Percentiles rank a stretch among this genome's conserved stretches.
These are phyloP conservation scores for Plotosus lineatus DNA, from an alignment of 2,113 vertebrate species.

Conservation along the genomic window DNA sequence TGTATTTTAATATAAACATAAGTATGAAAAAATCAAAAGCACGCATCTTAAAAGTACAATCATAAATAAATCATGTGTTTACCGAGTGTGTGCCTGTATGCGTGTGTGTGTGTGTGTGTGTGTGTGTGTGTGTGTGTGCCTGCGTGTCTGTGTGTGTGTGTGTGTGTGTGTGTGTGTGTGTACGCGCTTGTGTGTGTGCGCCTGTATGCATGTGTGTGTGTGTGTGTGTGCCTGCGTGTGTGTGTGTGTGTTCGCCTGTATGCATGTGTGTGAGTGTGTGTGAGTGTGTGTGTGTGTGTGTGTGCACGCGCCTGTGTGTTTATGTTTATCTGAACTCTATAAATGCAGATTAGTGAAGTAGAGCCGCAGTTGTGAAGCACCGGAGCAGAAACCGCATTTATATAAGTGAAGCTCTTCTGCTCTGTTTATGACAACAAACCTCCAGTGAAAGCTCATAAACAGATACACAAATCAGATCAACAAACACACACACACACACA, in stretches of 20 bases:
- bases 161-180: too few species aligned
- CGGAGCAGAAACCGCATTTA: not conserved
- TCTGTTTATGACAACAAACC: constrained; percentile 31
- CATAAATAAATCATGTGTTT: not conserved
- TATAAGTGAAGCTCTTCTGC: not conserved
- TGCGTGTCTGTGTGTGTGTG: too few species aligned
- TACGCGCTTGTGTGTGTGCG: too few species aligned
- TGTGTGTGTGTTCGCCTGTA: too few species aligned
- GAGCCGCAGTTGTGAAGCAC: not conserved
- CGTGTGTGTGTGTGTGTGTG: too few species aligned
- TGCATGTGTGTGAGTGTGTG: too few species aligned
- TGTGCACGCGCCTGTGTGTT: not conserved
- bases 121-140: too few species aligned
- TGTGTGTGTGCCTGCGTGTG: too few species aligned
- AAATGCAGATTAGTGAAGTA: not conserved
- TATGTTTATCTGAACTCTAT: not conserved
- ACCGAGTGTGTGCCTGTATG: too few species aligned
- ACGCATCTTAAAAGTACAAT: not conserved
- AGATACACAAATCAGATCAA: constrained; percentile 46
- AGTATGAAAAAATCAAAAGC: not conserved
- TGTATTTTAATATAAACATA: not conserved
- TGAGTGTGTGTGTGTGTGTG: too few species aligned
- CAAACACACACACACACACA: constrained; percentile 6
- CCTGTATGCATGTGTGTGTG: too few species aligned
- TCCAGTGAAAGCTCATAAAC: constrained; percentile 25